A percentile compares a stretch with the other conserved stretches of the same genome.
These are phyloP conservation scores for Drosophila prolongata DNA, from an alignment of 2,888 invertebrate genomes.

Conservation along the genomic window DNA sequence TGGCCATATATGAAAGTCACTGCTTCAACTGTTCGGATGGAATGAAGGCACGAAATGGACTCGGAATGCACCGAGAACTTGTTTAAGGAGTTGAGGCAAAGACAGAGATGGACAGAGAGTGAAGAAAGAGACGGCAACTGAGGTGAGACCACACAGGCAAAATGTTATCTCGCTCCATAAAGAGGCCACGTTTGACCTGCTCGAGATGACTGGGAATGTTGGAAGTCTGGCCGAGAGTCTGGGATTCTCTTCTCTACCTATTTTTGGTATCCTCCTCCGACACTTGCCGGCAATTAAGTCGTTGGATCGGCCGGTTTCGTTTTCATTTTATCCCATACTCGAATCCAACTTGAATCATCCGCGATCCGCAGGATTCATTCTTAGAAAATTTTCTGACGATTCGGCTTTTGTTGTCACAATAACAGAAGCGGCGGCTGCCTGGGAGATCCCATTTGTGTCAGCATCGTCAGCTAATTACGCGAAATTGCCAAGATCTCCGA, in stretches of 20 bases:
- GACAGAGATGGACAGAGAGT: slow-evolving; percentile 22
- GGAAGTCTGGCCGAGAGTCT: slow-evolving; percentile 60
- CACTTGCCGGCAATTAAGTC: slow-evolving; percentile 52
- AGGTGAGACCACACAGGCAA: slow-evolving; percentile 64
- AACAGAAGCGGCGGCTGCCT: slow-evolving; percentile 9
- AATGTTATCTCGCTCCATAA: slow-evolving; percentile 42
- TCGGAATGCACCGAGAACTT: slow-evolving; percentile 63
- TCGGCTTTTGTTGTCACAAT: slow-evolving; percentile 61
- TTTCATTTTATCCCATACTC: slow-evolving; percentile 31
- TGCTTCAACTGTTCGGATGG: slow-evolving; percentile 45
- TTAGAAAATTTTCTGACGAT: slow-evolving; percentile 59
- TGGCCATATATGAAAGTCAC: slow-evolving; percentile 76
- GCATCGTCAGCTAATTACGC: slow-evolving; percentile 43
- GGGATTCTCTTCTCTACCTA: slow-evolving; percentile 42
- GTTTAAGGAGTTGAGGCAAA: slow-evolving; percentile 64
- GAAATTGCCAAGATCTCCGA: slow-evolving; percentile 36
- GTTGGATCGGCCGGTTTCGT: slow-evolving; percentile 38
- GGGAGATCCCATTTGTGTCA: slow-evolving; percentile 41
- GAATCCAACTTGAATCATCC: slow-evolving; percentile 18
- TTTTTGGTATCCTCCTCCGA: slow-evolving; percentile 49
- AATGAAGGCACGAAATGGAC: slow-evolving; percentile 40
- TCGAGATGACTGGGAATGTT: slow-evolving; percentile 59
- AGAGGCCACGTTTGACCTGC: slow-evolving; percentile 81
- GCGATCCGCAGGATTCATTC: slow-evolving; percentile 64
- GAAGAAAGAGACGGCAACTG: slow-evolving; percentile 15